Base-by-base conservation (phyloP, 2,888 invertebrate species). In the Athrips mouffetella region DNA sequence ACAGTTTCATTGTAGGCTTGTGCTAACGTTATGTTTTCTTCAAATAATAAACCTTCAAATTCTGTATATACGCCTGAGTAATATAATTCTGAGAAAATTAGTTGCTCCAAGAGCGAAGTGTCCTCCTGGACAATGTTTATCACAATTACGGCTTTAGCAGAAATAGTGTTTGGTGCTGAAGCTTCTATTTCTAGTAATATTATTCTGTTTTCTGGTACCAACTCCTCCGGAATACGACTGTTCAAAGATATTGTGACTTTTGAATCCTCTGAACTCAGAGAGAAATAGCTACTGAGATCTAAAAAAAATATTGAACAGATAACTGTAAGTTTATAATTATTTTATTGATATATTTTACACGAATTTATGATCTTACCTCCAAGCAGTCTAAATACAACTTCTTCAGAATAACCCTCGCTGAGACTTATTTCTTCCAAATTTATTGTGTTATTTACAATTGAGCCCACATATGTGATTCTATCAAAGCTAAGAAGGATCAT, bases 111-210 rank as follows among this genome's bases (percentile, higher is more conserved):
- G 2, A 8, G 4, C 29, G 15, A 16, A 6, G 7, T 11, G 6
- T 46, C 53, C 0, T 58, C 50, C 7, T 25, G 47, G 1, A 53
- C 23, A 18, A 60, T 41, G 46, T 62, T 53, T n/a, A 72, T 33
- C 21, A 71, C 61, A 16, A 71, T 48, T n/a, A 64, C 60, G 13
- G 73, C 63, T 35, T 51, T 52, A 6, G 68, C 66, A 7, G 67
- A 37, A 8, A 58, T 5, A 13, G 65, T 39, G 37, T 52, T 47
- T 0, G 58, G 55, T n/a, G 60, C 59, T 5, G 62, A 41, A 2
- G 73, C 72, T 56, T 60, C 56, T 33, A 73, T 46, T 20, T 64
- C 60, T 0, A 71, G 47, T 3, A 65, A 3, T 31, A 69, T 55
- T 8, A 67, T 51, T 18, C 58, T 27, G 48, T 65, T 69, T 2